phyloP scores from a whole-genome alignment of 2,113 vertebrate species.

The Limnothrissa miodon region DNA sequence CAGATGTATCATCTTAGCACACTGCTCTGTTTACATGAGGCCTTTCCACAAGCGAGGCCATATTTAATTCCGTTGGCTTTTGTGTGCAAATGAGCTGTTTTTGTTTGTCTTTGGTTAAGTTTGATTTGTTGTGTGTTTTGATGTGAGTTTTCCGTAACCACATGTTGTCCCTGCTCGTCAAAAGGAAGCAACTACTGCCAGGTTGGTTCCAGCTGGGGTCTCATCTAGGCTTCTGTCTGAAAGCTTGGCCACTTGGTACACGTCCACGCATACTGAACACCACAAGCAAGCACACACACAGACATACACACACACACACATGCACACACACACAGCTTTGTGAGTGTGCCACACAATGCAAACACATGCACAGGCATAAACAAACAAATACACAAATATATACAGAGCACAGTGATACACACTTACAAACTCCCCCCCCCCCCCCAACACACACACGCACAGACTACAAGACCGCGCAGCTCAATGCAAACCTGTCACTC shows the following conservation, averaged over 20 bases:
- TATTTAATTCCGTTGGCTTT: slow-evolving; percentile 54
- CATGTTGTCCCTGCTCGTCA: slow-evolving; percentile 37
- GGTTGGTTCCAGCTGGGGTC: slow-evolving; percentile 59
- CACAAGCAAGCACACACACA: slow-evolving; percentile 51
- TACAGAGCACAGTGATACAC: background rate
- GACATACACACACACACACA: background rate
- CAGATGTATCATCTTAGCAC: slow-evolving; percentile 73
- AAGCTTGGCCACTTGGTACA: slow-evolving; percentile 46
- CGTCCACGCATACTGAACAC: background rate
- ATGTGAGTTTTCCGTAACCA: slow-evolving; percentile 38
- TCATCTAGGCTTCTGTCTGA: slow-evolving; percentile 55
- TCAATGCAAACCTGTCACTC: slow-evolving; percentile 1
- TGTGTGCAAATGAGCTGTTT: slow-evolving; percentile 66
- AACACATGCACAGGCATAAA: slow-evolving; percentile 32
- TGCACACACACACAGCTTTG: background rate
- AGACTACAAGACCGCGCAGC: background rate
- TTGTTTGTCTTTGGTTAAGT: slow-evolving; percentile 56
- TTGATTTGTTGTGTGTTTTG: slow-evolving; percentile 56
- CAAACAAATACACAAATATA: slow-evolving; percentile 45
- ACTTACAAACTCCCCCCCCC: background rate
- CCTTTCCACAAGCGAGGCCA: slow-evolving; percentile 46
- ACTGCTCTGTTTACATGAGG: slow-evolving; percentile 67
- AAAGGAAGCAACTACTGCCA: slow-evolving; percentile 46
- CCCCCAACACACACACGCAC: background rate
- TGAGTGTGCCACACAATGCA: too few species aligned